Evolutionary conservation across 2,113 vertebrate species (phyloP), one percentile per base, ranked within the genome.

Genomic region (Psilopsiagon aurifrons): DNA sequence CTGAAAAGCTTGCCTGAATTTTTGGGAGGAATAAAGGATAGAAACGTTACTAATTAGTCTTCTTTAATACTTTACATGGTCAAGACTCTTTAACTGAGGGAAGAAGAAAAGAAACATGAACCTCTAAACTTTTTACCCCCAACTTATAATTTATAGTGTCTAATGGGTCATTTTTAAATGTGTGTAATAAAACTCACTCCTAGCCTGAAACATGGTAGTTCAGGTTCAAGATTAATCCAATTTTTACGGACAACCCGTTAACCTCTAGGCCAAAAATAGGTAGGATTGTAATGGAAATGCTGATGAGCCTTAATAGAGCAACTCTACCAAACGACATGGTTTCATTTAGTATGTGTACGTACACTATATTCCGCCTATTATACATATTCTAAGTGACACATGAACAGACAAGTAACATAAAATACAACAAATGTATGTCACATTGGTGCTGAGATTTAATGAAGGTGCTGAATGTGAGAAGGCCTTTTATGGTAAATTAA

Each of bases 241-340:
- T 80, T 91, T 92, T 96, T 84, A 77, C n/a, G 52, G 55, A 39
- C 43, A 95, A 76, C 73, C 29, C 80, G 47, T 88, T 96, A 73
- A 80, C 54, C 73, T 92, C 64, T 86, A 63, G 44, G 60, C 63
- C 55, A 64, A 66, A 85, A 73, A 35, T 54, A 69, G 76, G 78
- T 86, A 49, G 18, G 29, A 8, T 86, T 94, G n/a, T 94, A 94
- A 88, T 82, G 68, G 74, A 94, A 94, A 86, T 86, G 78, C 44
- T 95, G 71, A 78, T 92, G 59, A 95, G 27, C 67, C 11, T 83
- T 92, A 86, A 84, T 94, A 86, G 91, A 94, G 27, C 28, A 75
- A n/a, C 39, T 67, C 27, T 75, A 43, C 47, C 57, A 81, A 74
- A 70, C 57, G 59, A 68, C 67, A 71, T 22, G 35, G 22, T 85